A percentile compares a stretch with the other conserved stretches of the same genome.
Conservation (phyloP, 1,140 invertebrate genomes). For the Bilobella aurantiaca region DNA sequence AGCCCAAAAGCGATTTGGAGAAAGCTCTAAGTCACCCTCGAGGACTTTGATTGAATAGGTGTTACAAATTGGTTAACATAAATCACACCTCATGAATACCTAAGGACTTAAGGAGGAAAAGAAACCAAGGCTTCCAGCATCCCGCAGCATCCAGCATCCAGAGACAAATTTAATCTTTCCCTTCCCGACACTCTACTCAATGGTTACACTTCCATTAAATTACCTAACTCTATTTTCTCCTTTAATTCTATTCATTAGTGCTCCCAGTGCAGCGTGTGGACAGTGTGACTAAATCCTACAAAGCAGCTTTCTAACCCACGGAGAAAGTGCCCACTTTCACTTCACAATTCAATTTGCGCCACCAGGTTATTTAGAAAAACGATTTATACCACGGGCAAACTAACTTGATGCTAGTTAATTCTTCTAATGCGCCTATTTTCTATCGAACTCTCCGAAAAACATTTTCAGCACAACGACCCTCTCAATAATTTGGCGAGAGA, state of each 20-base stretch:
- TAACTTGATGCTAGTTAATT: too few relatives aligned
- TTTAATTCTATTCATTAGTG: slow-evolving; percentile 9
- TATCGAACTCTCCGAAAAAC: too few relatives aligned
- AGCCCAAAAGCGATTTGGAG: not conserved
- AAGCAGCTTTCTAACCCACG: not conserved
- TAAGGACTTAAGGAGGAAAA: not conserved
- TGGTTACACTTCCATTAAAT: not conserved
- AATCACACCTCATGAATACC: slow-evolving; percentile 34
- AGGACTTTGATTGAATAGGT: slow-evolving; percentile 36
- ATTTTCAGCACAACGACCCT: too few relatives aligned
- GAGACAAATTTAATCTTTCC: slow-evolving; percentile 1
- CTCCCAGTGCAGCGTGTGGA: not conserved
- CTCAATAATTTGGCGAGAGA: too few relatives aligned
- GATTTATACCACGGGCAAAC: too few relatives aligned
- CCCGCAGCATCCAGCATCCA: not conserved
- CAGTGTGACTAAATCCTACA: not conserved
- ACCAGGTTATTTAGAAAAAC: too few relatives aligned
- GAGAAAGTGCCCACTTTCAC: not conserved
- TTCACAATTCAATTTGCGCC: not conserved
- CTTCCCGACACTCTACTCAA: not conserved
- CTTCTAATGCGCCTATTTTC: too few relatives aligned
- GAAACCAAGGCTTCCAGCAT: not conserved
- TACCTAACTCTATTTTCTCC: slow-evolving; percentile 8
- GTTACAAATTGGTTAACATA: slow-evolving; percentile 35
- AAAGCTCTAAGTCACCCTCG: not conserved